Conservation (phyloP, 2,113 vertebrate genomes). For the Ctenomys sociabilis region DNA sequence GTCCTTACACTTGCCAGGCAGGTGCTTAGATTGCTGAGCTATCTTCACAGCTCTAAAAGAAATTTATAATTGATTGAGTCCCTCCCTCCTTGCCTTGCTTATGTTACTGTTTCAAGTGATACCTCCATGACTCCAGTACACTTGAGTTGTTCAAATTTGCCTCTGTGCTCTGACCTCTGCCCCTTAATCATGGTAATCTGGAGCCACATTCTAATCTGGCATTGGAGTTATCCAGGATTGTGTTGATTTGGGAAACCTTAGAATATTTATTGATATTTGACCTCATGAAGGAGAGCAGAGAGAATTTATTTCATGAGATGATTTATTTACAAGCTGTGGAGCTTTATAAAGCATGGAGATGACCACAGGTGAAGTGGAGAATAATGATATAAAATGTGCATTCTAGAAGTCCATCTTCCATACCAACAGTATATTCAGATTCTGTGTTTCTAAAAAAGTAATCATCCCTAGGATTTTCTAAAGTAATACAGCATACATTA, state of each 20-base stretch:
- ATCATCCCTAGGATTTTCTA: not conserved
- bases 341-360: not conserved
- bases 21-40: too few relatives aligned
- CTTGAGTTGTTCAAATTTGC: not conserved
- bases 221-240: not conserved
- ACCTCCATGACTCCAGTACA: not conserved
- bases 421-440: not conserved
- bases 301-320: not conserved
- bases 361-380: not conserved
- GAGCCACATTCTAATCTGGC: not conserved
- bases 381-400: not conserved
- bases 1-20: too few relatives aligned
- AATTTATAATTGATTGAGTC: not conserved
- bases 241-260: not conserved
- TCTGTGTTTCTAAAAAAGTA: conserved; percentile 47
- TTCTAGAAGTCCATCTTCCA: not conserved
- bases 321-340: not conserved
- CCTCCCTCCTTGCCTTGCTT: not conserved
- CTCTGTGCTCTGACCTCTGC: not conserved
- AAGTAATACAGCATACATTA: not conserved
- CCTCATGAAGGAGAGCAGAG: conserved; percentile 20
- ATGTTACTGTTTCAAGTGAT: not conserved
- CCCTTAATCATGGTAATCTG: not conserved
- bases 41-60: not conserved
- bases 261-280: not conserved